Conservation (phyloP, 2,113 vertebrate species). For the Microtus pennsylvanicus region DNA sequence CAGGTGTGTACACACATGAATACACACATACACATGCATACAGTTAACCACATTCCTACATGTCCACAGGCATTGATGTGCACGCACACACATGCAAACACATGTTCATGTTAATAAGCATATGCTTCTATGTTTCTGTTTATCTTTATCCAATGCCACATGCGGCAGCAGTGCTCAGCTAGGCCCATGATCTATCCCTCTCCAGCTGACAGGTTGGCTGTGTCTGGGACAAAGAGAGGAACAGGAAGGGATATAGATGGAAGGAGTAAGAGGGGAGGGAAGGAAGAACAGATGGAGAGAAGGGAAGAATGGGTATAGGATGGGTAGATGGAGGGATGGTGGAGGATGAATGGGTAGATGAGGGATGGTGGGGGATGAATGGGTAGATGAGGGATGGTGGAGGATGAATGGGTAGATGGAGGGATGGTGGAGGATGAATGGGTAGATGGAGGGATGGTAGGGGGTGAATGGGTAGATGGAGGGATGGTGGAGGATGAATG, state of each 20-base stretch:
- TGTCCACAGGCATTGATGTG: not conserved
- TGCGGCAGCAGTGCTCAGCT: not conserved
- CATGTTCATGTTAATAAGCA: not conserved
- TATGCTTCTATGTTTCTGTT: not conserved
- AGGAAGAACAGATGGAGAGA: not conserved
- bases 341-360: too few species aligned
- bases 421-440: too few species aligned
- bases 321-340: too few species aligned
- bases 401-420: too few species aligned
- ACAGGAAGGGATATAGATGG: not conserved
- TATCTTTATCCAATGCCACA: not conserved
- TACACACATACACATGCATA: rapidly evolving
- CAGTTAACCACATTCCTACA: too few species aligned
- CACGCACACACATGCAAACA: not conserved
- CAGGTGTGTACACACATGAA: rapidly evolving
- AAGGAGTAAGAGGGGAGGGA: not conserved
- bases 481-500: too few species aligned
- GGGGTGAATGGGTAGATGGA: too few species aligned
- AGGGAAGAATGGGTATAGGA: too few species aligned
- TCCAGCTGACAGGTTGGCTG: not conserved
- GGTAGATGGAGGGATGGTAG: too few species aligned
- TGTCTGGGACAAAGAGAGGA: not conserved
- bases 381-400: too few species aligned
- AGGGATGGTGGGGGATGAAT: too few species aligned
- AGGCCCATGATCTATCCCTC: not conserved